Percentiles rank a stretch among this genome's conserved stretches.
Conservation (phyloP, 2,113 vertebrate species). For the Xyrauchen texanus region DNA sequence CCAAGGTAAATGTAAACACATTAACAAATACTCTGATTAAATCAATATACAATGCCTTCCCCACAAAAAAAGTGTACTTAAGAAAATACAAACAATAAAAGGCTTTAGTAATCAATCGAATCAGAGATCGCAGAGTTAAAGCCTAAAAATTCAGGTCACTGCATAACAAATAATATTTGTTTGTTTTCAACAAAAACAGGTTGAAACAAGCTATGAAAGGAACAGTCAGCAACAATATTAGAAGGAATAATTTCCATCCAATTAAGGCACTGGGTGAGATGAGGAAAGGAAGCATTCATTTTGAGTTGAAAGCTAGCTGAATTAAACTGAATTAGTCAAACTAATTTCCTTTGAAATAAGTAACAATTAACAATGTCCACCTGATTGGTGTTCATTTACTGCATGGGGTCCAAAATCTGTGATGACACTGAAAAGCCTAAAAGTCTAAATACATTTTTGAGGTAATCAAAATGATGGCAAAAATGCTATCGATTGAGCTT, state of each 20-base stretch:
- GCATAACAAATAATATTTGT: not conserved
- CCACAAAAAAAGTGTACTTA: not conserved
- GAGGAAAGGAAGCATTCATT: not conserved
- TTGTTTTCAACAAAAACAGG: not conserved
- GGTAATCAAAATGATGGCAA: too few species aligned
- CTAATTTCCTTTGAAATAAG: not conserved
- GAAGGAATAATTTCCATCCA: not conserved
- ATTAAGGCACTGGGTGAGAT: not conserved
- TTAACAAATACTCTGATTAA: not conserved
- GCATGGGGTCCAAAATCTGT: too few species aligned
- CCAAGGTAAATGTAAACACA: not conserved
- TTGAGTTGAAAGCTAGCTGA: not conserved
- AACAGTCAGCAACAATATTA: not conserved
- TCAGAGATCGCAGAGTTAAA: not conserved
- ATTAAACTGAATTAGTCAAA: not conserved
- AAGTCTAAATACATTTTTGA: too few species aligned
- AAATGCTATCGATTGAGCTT: too few species aligned
- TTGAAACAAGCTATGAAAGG: not conserved
- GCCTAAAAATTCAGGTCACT: not conserved
- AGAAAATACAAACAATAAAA: not conserved
- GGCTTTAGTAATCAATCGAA: not conserved
- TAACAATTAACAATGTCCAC: not conserved
- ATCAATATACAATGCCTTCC: not conserved
- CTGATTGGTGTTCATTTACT: too few species aligned
- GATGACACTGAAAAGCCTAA: too few species aligned